Percentiles rank a stretch among this genome's conserved stretches.
These are phyloP conservation scores for Stegophylla sp. DNA, from an alignment of 2,888 invertebrate species.

Conservation along the genomic window DNA sequence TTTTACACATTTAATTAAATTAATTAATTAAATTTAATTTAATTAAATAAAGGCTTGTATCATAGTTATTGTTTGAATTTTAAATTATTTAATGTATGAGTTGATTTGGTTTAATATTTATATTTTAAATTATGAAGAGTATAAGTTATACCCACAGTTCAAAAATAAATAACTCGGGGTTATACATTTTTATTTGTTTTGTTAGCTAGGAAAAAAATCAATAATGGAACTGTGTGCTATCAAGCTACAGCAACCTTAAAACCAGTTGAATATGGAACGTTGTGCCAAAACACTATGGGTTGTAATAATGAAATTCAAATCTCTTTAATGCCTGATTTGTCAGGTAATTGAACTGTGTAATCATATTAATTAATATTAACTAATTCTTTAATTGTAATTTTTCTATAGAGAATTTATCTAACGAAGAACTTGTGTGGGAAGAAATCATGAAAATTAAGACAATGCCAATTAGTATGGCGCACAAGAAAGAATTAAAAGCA, in stretches of 20 bases:
- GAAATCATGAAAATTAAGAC: slow-evolving; percentile 86
- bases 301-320: slow-evolving; percentile 73
- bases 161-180: no score
- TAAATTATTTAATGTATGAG: no score
- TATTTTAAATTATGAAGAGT: no score
- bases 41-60: no score
- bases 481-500: slow-evolving; percentile 80
- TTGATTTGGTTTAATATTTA: no score
- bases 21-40: no score
- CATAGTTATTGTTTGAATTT: no score
- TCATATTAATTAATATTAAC: neutral
- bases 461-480: slow-evolving; percentile 82
- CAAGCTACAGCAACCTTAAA: slow-evolving; percentile 49
- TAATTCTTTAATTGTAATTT: slow-evolving; percentile 42
- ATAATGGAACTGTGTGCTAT: slow-evolving; percentile 61
- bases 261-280: slow-evolving; percentile 67
- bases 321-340: slow-evolving; percentile 82
- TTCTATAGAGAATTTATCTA: slow-evolving; percentile 75
- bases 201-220: slow-evolving; percentile 62
- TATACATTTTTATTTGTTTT: no score
- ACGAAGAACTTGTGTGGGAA: slow-evolving; percentile 83
- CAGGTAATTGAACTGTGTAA: slow-evolving; percentile 66
- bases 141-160: no score
- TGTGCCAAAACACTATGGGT: slow-evolving; percentile 70
- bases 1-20: no score